Evolutionary conservation across 2,888 invertebrate species (phyloP).

Genomic region (Aspidapion aeneum): DNA sequence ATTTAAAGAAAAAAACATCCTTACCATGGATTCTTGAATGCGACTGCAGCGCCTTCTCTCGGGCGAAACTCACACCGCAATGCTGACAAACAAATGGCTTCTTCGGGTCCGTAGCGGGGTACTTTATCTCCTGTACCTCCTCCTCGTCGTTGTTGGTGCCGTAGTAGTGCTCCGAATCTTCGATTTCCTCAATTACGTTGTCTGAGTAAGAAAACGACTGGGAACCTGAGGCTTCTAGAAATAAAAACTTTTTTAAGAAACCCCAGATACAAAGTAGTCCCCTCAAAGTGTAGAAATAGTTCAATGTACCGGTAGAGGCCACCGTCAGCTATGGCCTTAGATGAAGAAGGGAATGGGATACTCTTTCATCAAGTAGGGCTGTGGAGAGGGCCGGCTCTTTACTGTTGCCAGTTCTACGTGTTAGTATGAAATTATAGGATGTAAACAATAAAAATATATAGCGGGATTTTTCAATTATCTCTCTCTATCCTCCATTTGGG

Average conservation of each 20-base stretch:
- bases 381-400: no score
- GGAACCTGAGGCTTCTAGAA: conserved; percentile 38
- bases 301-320: no score
- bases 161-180: neutral
- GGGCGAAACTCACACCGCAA: conserved; percentile 70
- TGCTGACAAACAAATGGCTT: conserved; percentile 79
- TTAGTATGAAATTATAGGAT: no score
- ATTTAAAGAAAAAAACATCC: no score
- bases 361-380: no score
- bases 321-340: no score
- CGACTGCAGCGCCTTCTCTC: conserved; percentile 77
- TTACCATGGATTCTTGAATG: conserved; percentile 70
- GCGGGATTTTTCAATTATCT: no score
- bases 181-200: conserved; percentile 49
- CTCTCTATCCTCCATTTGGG: no score
- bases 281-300: conserved; percentile 1
- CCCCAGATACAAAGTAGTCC: conserved; percentile 2
- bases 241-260: neutral
- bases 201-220: conserved; percentile 50
- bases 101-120: conserved; percentile 63
- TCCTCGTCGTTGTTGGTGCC: conserved; percentile 21
- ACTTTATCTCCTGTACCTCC: conserved; percentile 40
- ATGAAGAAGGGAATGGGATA: no score
- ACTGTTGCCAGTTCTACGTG: no score
- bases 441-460: no score